A percentile compares a stretch with the other conserved stretches of the same genome.
Evolutionary conservation across 2,888 invertebrate species (phyloP).

Genomic region (Drosophila conformis): DNA sequence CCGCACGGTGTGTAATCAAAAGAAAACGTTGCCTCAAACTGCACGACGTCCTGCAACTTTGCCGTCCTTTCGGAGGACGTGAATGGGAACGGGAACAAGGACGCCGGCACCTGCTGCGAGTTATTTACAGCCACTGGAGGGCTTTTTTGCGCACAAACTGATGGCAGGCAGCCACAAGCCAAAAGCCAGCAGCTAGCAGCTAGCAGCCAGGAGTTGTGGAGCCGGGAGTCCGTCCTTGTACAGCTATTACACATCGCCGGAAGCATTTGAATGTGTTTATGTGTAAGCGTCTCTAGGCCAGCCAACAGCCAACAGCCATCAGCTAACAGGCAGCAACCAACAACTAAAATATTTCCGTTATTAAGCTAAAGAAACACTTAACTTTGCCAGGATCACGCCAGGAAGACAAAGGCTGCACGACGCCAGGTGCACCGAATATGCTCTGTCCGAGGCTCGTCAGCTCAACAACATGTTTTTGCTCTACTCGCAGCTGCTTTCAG

Average conservation of each 20-base stretch:
- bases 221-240: conserved; percentile 45
- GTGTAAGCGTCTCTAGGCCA: conserved; percentile 68
- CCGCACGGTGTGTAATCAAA: conserved; percentile 60
- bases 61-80: conserved; percentile 7
- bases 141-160: conserved; percentile 52
- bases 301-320: conserved; percentile 34
- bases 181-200: conserved; percentile 7
- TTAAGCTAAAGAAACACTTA: conserved; percentile 81
- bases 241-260: conserved; percentile 74
- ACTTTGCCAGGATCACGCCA: conserved; percentile 65
- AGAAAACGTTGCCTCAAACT: conserved; percentile 50
- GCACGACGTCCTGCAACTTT: conserved; percentile 23
- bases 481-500: background rate
- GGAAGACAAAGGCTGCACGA: conserved; percentile 5
- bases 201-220: conserved; percentile 7
- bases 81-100: background rate
- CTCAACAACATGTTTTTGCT: background rate
- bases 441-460: background rate
- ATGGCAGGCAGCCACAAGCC: conserved; percentile 21
- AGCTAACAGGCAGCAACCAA: conserved; percentile 31
- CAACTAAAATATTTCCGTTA: conserved; percentile 79
- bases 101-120: conserved; percentile 76
- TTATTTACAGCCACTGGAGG: conserved; percentile 81
- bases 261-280: conserved; percentile 77
- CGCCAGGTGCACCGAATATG: conserved; percentile 53